phyloP scores from a whole-genome alignment of 37 sponge, comb jelly and placozoan species.

The Ianthella basta region DNA sequence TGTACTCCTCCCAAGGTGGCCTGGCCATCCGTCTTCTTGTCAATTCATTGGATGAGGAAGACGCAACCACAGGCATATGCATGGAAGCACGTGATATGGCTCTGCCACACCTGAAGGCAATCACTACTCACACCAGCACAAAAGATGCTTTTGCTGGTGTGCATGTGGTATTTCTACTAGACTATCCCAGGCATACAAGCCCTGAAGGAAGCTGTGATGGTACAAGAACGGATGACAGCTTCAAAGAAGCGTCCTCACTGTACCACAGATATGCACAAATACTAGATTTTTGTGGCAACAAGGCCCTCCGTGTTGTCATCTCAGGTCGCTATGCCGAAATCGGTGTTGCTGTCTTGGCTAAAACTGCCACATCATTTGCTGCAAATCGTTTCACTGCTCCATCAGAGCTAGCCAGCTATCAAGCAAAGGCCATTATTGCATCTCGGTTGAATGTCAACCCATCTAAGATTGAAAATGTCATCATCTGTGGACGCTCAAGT shows the following conservation, averaged over 20 bases:
- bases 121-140: not conserved
- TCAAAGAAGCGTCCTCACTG: not conserved
- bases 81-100: constrained; percentile 83
- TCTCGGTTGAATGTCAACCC: constrained; percentile 45
- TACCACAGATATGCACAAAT: constrained; percentile 59
- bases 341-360: constrained; percentile 53
- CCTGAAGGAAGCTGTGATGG: not conserved
- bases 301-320: constrained; percentile 50
- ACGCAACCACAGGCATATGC: constrained; percentile 40
- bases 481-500: constrained; percentile 35
- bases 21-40: constrained; percentile 65
- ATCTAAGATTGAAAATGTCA: constrained; percentile 40
- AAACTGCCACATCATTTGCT: constrained; percentile 33
- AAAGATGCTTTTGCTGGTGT: constrained; percentile 61
- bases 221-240: not conserved
- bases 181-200: not conserved
- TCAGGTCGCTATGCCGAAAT: constrained; percentile 52
- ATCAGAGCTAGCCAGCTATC: constrained; percentile 39
- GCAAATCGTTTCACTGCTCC: constrained; percentile 36
- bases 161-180: constrained; percentile 54
- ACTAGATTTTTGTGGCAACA: constrained; percentile 51
- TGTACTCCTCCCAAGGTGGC: constrained; percentile 41
- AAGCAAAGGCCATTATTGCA: constrained; percentile 62
- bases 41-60: not conserved
- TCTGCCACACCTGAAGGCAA: constrained; percentile 41